Evolutionary conservation across 1,140 invertebrate species (phyloP).

Genomic region (fruit fly (Drosophila melanogaster)): Release_6_plus_ISO1_MT NC_004354.4:11218501-11219000

Average conservation of each 20-base stretch:
- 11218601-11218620: constrained; percentile 1
- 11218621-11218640: constrained; percentile 30
- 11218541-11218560: constrained; percentile 27
- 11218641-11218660: constrained; percentile 19
- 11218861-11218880: constrained; percentile 81
- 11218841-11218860: constrained; percentile 75
- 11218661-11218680: constrained; percentile 25
- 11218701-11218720: constrained; percentile 37
- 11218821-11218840: constrained; percentile 67
- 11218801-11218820: constrained; percentile 66
- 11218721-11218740: constrained; percentile 60
- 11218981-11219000: constrained; percentile 42
- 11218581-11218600: too few relatives aligned
- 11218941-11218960: constrained; percentile 75
- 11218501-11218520: too few relatives aligned
- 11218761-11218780: constrained; percentile 31
- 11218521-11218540: not conserved
- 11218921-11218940: constrained; percentile 31
- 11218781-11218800: constrained; percentile 36
- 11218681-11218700: constrained; percentile 3
- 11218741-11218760: constrained; percentile 17
- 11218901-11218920: not conserved
- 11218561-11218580: constrained; percentile 29
- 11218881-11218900: not conserved
- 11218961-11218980: constrained; percentile 36